Evolutionary conservation across 2,888 invertebrate genomes (phyloP).

Genomic region (Tethea ocularis): DNA sequence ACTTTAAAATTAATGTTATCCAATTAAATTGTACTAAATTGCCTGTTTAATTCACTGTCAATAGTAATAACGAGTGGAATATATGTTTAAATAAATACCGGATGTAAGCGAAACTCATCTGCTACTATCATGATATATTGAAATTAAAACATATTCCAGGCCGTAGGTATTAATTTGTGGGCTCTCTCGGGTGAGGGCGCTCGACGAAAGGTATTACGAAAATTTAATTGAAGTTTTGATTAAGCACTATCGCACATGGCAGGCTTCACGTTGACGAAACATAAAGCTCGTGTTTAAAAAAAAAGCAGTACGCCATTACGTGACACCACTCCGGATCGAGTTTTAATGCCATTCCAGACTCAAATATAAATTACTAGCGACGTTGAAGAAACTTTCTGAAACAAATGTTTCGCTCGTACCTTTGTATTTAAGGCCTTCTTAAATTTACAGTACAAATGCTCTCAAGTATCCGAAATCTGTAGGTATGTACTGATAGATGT

Average conservation of each 20-base stretch:
- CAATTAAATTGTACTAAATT: background rate
- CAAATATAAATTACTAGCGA: constrained; percentile 26
- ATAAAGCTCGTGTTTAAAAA: constrained; percentile 33
- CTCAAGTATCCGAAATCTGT: constrained; percentile 49
- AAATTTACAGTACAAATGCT: constrained; percentile 50
- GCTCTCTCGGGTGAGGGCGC: constrained; percentile 56
- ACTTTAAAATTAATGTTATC: background rate
- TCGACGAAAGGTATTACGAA: constrained; percentile 72
- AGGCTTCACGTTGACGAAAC: constrained; percentile 40
- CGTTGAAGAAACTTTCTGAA: constrained; percentile 41
- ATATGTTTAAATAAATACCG: constrained; percentile 28
- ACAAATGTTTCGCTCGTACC: constrained; percentile 45
- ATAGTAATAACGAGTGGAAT: constrained; percentile 13
- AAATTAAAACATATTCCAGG: constrained; percentile 65
- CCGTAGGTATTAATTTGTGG: constrained; percentile 66
- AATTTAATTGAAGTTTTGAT: constrained; percentile 81
- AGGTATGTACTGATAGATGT: constrained; percentile 30
- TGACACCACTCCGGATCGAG: constrained; percentile 14
- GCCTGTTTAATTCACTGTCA: constrained; percentile 6
- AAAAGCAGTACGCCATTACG: constrained; percentile 26
- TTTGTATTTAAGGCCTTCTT: constrained; percentile 52
- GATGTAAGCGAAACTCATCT: constrained; percentile 44
- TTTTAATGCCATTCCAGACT: constrained; percentile 11
- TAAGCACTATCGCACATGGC: constrained; percentile 69
- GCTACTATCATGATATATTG: constrained; percentile 43